Base-by-base conservation (phyloP, 2,797 vertebrate species). In the Ibycter americanus region DNA sequence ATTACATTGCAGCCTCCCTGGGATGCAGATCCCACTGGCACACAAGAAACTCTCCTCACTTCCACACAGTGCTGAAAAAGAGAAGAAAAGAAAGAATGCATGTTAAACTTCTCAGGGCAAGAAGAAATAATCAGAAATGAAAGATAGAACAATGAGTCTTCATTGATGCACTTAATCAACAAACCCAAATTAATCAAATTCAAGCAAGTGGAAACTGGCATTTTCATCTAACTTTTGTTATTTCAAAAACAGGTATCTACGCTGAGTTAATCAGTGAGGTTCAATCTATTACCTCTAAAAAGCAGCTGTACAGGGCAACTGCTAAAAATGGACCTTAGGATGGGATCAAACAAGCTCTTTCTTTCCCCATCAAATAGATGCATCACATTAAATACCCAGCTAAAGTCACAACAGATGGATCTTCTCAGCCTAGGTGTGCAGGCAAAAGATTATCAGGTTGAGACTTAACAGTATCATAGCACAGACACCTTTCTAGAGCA, bases 1-100 rank as follows among this genome's bases (percentile, higher is more conserved):
- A 4, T 99, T 99, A 81, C 99, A 99, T 70, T 98, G 98, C 72
- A 99, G 98, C 83, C 99, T 99, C 95, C 98, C 97, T 11, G 98
- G 98, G 86, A 99, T 92, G 54, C 99, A 99, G 85, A 99, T 96
- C 38, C 99, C 99, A 4, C 98, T 99, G 63, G 98, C 93, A 72
- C 99, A 99, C 93, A 99, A 98, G 83, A 99, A 99, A 96, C 97
- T 98, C 81, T 99, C 98, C 8, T 97, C 97, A 58, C 98, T 98
- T 15, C 99, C 98, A 2, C 99, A 99, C 23, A 99, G 92, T 15
- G 96, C 99, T 99, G 93, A 20, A 92, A 95, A 70, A 34, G 63
- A 95, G 40, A 52, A 58, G 12, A 58, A 90, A 79, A 79, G 27
- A 88, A 51, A 61, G 42, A 88, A 84, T 15, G 14, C 8, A 10